Conservation (phyloP, 2,888 invertebrate genomes). For the Sussaba pulchella region DNA sequence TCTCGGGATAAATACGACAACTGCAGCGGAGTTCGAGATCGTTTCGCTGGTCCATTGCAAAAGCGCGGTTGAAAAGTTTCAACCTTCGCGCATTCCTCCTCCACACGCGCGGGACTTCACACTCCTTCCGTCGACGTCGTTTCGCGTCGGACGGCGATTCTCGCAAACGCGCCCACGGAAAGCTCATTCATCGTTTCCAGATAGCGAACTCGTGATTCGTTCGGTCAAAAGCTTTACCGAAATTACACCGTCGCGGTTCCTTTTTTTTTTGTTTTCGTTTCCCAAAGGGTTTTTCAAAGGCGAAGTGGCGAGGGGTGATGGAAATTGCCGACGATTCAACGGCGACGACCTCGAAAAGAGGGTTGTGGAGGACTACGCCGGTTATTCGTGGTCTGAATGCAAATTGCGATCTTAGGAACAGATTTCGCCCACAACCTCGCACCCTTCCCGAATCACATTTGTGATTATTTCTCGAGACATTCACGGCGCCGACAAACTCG, state of each 20-base stretch:
- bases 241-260: not conserved
- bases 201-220: not conserved
- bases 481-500: not conserved
- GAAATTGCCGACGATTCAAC: slow-evolving; percentile 22
- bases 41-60: not conserved
- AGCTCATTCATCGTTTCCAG: not conserved
- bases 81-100: too few relatives aligned
- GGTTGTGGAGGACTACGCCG: not conserved
- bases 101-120: too few relatives aligned
- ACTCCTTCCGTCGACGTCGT: not conserved
- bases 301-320: not conserved
- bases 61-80: not conserved
- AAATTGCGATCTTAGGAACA: slow-evolving; percentile 18
- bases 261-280: slow-evolving; percentile 13
- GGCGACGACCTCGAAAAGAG: not conserved
- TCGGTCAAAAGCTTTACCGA: not conserved
- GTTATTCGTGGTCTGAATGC: slow-evolving; percentile 14
- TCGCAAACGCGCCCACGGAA: not conserved
- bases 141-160: not conserved
- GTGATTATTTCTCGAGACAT: slow-evolving; percentile 25
- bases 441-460: slow-evolving; percentile 13
- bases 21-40: not conserved
- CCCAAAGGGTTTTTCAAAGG: not conserved
- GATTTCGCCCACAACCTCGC: slow-evolving; percentile 2
- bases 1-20: not conserved